Evolutionary conservation across 2,113 vertebrate genomes (phyloP), one percentile per base, ranked within the genome.

Genomic region (Vombatus ursinus): DNA sequence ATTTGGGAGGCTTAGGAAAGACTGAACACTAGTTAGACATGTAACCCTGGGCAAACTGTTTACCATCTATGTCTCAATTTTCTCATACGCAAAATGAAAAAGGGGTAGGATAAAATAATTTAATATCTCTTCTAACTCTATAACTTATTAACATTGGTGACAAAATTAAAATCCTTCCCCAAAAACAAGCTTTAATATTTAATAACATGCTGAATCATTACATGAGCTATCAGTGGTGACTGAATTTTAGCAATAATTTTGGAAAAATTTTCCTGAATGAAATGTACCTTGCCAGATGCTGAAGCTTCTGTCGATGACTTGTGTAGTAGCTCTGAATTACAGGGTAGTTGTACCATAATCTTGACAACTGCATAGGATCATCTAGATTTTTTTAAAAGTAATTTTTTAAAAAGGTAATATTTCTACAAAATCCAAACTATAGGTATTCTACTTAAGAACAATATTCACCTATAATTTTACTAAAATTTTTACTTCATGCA

Each of bases 321-420:
- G 98, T 98, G 57, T 99, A 99, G 98, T 99, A 99, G 97, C 98
- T 99, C 97, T 99, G 99, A 97, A 99, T 99, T 95, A 99, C 97
- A 19, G 99, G 98, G 94, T 99, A 99, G 96, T 98, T 99, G 98
- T 99, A 99, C 98, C 99, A 99, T 48, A 99, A 99, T 93, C 99
- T 99, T 95, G 99, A 99, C 96, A 99, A 99, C 97, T 98, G 99
- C 96, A 99, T 96, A 10, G 99, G 98, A 0, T 99, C 99, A 97
- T 99, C 99, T 99, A 96, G 52, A 96, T 57, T 53, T 84, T 95
- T 93, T 93, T 93, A 93, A 92, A 48, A 89, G 95, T 94, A 77
- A 16, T 44, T 49, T 44, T 49, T 92, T 94, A 91, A 89, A 50
- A 77, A 57, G 52, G 48, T 92, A 94, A 92, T 91, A 92, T 49